Conservation (phyloP, 2,888 invertebrate genomes). For the Azorinus chamasolen region DNA sequence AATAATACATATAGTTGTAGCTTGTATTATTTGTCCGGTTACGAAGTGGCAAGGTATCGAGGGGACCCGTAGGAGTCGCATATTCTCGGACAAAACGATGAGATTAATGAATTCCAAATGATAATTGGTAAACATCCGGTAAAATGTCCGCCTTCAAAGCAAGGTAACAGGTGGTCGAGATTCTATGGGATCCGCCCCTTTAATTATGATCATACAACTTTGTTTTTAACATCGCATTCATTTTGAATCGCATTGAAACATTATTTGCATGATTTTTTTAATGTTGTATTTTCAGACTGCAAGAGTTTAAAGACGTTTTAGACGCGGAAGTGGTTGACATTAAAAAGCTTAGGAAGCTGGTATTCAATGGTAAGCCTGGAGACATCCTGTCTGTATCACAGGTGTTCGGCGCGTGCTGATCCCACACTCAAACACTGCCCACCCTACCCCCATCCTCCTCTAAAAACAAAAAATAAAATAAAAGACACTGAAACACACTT, state of each 20-base stretch:
- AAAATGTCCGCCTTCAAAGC: constrained; percentile 78
- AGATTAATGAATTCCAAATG: too few species aligned
- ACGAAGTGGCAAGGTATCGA: too few species aligned
- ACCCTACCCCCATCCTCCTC: too few species aligned
- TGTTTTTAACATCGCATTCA: not conserved
- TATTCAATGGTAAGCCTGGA: constrained; percentile 91
- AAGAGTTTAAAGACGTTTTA: constrained; percentile 92
- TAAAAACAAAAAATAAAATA: too few species aligned
- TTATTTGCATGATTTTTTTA: not conserved
- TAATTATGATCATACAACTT: not conserved
- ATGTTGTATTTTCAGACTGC: constrained; percentile 87
- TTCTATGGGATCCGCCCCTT: constrained; percentile 42
- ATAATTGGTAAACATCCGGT: constrained; percentile 58
- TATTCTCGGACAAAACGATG: too few species aligned
- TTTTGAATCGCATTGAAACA: constrained; percentile 1
- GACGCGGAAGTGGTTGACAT: constrained; percentile 91
- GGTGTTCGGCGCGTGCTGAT: not conserved
- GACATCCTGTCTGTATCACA: not conserved
- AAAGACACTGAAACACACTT: too few species aligned
- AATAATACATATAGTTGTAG: too few species aligned
- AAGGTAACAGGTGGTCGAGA: constrained; percentile 63
- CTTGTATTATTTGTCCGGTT: too few species aligned
- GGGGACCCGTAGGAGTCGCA: too few species aligned
- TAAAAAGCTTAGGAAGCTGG: constrained; percentile 90
- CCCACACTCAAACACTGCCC: too few species aligned